Base-by-base conservation (phyloP, 2,888 invertebrate genomes). In the Trichopoda pennipes region DNA sequence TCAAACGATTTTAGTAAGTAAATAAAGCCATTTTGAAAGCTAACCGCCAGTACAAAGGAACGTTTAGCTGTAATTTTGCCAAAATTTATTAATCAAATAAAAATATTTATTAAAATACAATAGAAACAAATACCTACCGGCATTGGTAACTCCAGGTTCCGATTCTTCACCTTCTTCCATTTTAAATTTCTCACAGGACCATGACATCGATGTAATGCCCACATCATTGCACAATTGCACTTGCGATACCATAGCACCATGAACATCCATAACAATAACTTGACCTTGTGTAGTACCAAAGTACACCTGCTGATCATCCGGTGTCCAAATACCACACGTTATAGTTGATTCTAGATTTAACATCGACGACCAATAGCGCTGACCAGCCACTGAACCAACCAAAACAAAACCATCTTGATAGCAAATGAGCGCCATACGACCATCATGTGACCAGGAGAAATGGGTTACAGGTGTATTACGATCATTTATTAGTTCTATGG, bases 381-480 rank as follows among this genome's bases (percentile, higher is more conserved):
- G 99, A 0, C 99, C 99, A 1, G 97, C 97, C 83, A 98, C 99
- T 1, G 98, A 98, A 0, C 98, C 99, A 51, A 99, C 99, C 86
- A 99, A 92, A 10, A 99, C 99, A 91, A 99, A 99, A 17, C 99
- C 99, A 92, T 99, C 99, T 94, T 97, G 96, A 91, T 99, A 99
- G 90, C 98, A 99, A 87, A 99, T 99, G 78, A 99, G 94, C 1
- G 99, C 99, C 97, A 99, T 98, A 64, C 98, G 93, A 17, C 99
- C 99, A 92, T 99, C 99, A 90, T 99, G 99, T 0, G 98, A 98
- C 99, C 99, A 99, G 19, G 97, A 96, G 92, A 99, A 98, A 92
- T 99, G 98, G 19, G 98, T 98, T 81, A 99, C 98, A 56, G 98
- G 97, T 0, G 97, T 98, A 90, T 96, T 98, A 55, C 99, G 93